Percentiles rank a stretch among this genome's conserved stretches.
phyloP scores from a whole-genome alignment of 2,888 invertebrate genomes.

The Ligdia adustata region DNA sequence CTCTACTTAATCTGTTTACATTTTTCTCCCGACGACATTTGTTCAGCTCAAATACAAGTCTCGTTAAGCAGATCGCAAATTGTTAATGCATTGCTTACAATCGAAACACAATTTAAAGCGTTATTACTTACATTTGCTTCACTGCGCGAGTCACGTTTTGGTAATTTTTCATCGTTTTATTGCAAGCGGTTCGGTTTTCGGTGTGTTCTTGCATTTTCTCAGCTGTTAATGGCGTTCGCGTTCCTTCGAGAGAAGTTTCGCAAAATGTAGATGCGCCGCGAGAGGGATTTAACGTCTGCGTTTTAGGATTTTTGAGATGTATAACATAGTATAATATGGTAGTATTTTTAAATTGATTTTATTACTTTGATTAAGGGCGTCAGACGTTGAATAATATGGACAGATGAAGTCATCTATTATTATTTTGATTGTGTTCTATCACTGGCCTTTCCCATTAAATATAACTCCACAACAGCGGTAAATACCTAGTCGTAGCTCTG shows the following conservation, averaged over 20 bases:
- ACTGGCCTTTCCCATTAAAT: too few species aligned
- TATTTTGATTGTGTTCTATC: too few species aligned
- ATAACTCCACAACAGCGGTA: too few species aligned
- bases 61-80: constrained; percentile 8
- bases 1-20: not conserved
- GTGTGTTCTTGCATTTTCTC: constrained; percentile 7
- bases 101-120: constrained; percentile 9
- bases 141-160: constrained; percentile 5
- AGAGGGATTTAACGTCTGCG: not conserved
- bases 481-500: too few species aligned
- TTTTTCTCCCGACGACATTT: constrained; percentile 13
- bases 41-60: not conserved
- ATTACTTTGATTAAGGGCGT: too few species aligned
- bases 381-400: too few species aligned
- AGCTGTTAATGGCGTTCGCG: not conserved
- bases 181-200: constrained; percentile 6
- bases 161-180: constrained; percentile 15
- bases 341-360: too few species aligned
- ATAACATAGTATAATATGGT: too few species aligned
- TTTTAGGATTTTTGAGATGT: not conserved
- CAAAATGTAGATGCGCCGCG: not conserved
- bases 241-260: not conserved
- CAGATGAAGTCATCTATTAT: too few species aligned
- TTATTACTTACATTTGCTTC: constrained; percentile 5
- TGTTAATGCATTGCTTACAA: constrained; percentile 5